Percentiles rank a stretch among this genome's conserved stretches.
phyloP scores from a whole-genome alignment of 2,888 invertebrate species.

The Therioaphis trifolii region DNA sequence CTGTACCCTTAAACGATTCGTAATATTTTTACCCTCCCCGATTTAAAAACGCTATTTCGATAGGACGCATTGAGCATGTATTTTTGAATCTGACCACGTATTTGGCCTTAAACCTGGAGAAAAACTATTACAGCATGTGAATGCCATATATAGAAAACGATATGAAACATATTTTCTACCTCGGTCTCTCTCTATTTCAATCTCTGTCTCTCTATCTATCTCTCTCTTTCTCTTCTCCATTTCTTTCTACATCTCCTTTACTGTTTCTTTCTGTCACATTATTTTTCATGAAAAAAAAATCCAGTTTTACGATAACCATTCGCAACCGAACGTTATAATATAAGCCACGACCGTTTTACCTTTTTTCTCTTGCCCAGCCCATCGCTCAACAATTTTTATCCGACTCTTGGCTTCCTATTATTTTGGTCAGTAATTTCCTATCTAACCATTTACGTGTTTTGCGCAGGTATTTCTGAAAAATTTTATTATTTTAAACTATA shows the following conservation, averaged over 20 bases:
- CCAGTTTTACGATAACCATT: slow-evolving; percentile 32
- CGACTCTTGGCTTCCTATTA: background rate
- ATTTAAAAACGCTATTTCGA: slow-evolving; percentile 15
- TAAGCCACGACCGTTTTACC: slow-evolving; percentile 24
- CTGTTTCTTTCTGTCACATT: slow-evolving; percentile 18
- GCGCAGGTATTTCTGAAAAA: background rate
- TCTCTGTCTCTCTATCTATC: background rate
- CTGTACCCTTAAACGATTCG: background rate
- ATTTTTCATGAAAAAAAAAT: slow-evolving; percentile 54
- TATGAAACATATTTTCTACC: slow-evolving; percentile 54
- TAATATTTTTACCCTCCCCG: background rate
- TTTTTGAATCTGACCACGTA: slow-evolving; percentile 49
- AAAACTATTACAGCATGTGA: slow-evolving; percentile 48
- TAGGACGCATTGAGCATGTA: background rate
- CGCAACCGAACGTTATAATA: slow-evolving; percentile 3
- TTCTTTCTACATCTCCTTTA: background rate
- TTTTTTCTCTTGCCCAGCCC: too few relatives aligned
- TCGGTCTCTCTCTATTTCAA: background rate
- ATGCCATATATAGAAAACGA: slow-evolving; percentile 34
- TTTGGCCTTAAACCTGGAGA: slow-evolving; percentile 22
- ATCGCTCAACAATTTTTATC: slow-evolving; percentile 11
- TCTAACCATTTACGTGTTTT: background rate
- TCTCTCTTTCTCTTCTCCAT: background rate
- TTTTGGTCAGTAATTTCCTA: background rate
- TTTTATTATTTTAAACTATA: background rate